These are phyloP conservation scores for Tachyglossus aculeatus DNA, from an alignment of 2,797 vertebrate species.

Conservation along the genomic window DNA sequence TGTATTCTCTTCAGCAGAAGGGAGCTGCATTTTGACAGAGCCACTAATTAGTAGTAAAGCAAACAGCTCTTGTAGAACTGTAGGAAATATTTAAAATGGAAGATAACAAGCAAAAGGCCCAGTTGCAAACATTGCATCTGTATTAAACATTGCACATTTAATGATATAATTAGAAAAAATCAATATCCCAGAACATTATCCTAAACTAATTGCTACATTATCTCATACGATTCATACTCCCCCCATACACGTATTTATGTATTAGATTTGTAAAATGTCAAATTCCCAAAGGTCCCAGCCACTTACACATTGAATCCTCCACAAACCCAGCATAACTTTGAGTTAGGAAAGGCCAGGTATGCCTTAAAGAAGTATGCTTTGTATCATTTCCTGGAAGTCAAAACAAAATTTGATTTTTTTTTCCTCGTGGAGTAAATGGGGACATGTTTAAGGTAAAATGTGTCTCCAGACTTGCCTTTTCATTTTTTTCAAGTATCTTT, in stretches of 20 bases:
- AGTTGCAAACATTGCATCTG: constrained; percentile 28
- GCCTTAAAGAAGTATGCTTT: no score
- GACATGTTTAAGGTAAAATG: neutral
- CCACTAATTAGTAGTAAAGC: constrained; percentile 16
- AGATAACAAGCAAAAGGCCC: constrained; percentile 16
- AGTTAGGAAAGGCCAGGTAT: no score
- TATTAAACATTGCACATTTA: neutral
- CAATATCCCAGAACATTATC: constrained; percentile 47
- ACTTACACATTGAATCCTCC: no score
- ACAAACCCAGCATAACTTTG: no score
- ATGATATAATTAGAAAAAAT: constrained; percentile 28
- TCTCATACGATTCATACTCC: neutral
- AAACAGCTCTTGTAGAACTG: neutral
- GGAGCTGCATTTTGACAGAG: constrained; percentile 12
- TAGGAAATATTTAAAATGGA: constrained; percentile 1
- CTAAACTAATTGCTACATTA: constrained; percentile 1
- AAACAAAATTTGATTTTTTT: no score
- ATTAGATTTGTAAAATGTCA: neutral
- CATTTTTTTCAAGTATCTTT: constrained; percentile 58
- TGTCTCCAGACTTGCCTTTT: constrained; percentile 61
- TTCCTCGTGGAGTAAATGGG: constrained; percentile 3
- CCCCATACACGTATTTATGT: neutral
- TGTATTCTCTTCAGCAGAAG: neutral
- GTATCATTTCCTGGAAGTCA: no score
- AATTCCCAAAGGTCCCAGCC: no score